A percentile compares a stretch with the other conserved stretches of the same genome.
Evolutionary conservation across 2,113 vertebrate genomes (phyloP).

Genomic region (Ptychochromis oligacanthus): DNA sequence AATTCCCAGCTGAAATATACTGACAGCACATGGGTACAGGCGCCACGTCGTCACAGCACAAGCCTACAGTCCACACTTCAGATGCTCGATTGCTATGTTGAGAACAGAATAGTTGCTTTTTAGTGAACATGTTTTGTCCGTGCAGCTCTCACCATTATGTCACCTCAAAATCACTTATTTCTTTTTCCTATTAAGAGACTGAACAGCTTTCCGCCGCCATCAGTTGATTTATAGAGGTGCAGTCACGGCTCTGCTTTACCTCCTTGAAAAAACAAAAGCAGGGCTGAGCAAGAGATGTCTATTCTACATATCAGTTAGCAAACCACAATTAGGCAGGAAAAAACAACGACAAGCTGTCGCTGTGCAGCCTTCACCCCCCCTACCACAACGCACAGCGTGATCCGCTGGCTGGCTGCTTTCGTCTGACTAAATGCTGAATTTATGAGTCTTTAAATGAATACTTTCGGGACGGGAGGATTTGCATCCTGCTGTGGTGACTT

Average conservation of each 20-base stretch:
- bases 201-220: conserved; percentile 9
- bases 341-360: conserved; percentile 55
- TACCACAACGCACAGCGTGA: conserved; percentile 60
- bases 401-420: conserved; percentile 41
- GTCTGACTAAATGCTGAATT: conserved; percentile 67
- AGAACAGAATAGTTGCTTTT: neutral
- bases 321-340: conserved; percentile 58
- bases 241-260: neutral
- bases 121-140: neutral
- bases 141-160: neutral
- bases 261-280: conserved; percentile 20
- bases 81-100: neutral
- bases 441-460: conserved; percentile 67
- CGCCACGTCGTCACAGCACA: neutral
- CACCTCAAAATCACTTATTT: neutral
- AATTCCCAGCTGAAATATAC: neutral
- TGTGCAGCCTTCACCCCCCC: conserved; percentile 22
- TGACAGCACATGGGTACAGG: neutral
- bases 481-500: conserved; percentile 63
- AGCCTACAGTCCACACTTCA: neutral
- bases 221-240: conserved; percentile 17
- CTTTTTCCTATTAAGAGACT: neutral
- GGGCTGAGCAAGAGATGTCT: neutral
- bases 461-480: conserved; percentile 54
- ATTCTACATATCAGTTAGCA: conserved; percentile 44